Conservation (phyloP, 2,797 vertebrate species). For the Falco peregrinus region DNA sequence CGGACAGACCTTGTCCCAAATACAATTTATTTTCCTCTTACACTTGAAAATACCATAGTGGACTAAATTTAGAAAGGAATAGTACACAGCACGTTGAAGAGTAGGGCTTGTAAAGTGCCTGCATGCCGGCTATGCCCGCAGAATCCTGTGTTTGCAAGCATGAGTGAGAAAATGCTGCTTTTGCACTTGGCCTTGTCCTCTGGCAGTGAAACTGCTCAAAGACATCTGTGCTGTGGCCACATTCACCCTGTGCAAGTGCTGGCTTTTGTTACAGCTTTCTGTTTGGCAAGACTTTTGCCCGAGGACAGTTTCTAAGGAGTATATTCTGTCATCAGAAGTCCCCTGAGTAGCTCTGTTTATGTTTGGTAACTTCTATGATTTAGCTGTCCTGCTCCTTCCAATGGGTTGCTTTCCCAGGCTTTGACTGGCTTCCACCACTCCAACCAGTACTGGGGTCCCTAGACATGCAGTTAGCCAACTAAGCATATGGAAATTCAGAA, state of each 20-base stretch:
- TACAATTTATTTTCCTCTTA: not conserved
- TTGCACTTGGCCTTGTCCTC: not conserved
- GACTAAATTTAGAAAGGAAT: not conserved
- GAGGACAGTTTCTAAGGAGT: not conserved
- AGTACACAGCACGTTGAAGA: not conserved
- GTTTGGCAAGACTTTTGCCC: not conserved
- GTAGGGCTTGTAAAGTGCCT: not conserved
- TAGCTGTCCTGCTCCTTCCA: not conserved
- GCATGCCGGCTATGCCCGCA: not conserved
- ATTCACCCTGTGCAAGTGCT: not conserved
- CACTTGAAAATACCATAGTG: not conserved
- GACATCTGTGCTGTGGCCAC: not conserved
- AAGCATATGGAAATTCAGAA: not conserved
- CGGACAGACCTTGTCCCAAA: not conserved
- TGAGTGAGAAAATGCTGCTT: slow-evolving; percentile 10
- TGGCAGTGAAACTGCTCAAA: not conserved
- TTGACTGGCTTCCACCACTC: not conserved
- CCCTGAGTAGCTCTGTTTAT: not conserved
- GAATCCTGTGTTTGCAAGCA: slow-evolving; percentile 12
- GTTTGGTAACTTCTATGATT: not conserved
- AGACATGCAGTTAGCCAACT: not conserved
- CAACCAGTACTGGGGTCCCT: not conserved
- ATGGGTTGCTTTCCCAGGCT: not conserved
- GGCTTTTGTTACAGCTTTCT: slow-evolving; percentile 14
- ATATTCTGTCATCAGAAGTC: not conserved